Conservation (phyloP, 2,797 vertebrate species). For the Bovichtus diacanthus region DNA sequence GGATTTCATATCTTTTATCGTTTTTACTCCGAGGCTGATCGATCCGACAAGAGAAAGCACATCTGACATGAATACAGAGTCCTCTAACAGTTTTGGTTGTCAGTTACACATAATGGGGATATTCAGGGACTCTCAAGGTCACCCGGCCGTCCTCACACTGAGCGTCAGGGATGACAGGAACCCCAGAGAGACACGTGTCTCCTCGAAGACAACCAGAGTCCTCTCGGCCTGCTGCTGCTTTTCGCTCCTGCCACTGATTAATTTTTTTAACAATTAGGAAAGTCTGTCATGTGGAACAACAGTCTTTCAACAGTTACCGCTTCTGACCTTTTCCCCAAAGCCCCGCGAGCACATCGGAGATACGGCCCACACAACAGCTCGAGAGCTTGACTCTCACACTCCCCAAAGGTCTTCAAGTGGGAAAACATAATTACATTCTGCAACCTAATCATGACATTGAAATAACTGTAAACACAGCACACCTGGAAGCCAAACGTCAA, state of each 20-base stretch:
- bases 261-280: constrained; percentile 79
- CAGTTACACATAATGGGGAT: constrained; percentile 37
- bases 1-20: neutral
- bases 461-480: constrained; percentile 42
- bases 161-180: constrained; percentile 46
- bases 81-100: constrained; percentile 29
- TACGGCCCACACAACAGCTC: constrained; percentile 43
- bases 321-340: constrained; percentile 77
- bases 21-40: neutral
- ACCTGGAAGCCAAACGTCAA: constrained; percentile 33
- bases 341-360: constrained; percentile 58
- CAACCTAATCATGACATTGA: constrained; percentile 50
- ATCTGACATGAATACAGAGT: neutral
- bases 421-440: constrained; percentile 49
- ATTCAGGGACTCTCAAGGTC: constrained; percentile 71
- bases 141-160: constrained; percentile 24
- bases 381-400: constrained; percentile 27
- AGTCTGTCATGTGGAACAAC: constrained; percentile 81
- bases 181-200: constrained; percentile 53
- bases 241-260: constrained; percentile 64
- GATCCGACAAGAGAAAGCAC: neutral
- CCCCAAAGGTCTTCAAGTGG: constrained; percentile 42
- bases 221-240: constrained; percentile 44
- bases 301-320: constrained; percentile 66
- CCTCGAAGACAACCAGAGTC: constrained; percentile 48